Percentiles rank a stretch among this genome's conserved stretches.
These are phyloP conservation scores for Lepidurus apus DNA, from an alignment of 1,140 invertebrate species.

Conservation along the genomic window DNA sequence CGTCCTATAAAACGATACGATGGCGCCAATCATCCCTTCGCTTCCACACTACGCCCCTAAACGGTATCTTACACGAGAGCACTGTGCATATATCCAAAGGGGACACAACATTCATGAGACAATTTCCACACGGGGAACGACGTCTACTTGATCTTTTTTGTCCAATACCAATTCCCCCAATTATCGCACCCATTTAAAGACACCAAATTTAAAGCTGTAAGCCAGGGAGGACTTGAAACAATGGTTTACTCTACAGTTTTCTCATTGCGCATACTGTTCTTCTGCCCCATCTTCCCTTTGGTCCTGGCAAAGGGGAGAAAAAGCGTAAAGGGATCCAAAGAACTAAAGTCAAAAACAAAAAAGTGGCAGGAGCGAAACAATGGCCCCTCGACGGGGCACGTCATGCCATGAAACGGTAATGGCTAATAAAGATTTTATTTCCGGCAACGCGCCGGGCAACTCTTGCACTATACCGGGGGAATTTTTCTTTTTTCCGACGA, in stretches of 20 bases:
- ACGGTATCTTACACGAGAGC: no score
- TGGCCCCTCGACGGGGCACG: constrained; percentile 28
- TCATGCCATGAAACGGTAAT: constrained; percentile 31
- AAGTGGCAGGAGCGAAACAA: constrained; percentile 28
- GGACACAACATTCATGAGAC: no score
- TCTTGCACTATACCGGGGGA: not conserved
- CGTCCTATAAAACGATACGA: no score
- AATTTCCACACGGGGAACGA: no score
- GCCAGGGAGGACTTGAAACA: not conserved
- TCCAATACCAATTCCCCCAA: no score
- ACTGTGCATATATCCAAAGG: no score
- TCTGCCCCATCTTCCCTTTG: not conserved
- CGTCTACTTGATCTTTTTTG: no score
- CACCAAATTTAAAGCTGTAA: no score
- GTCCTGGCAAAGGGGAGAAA: not conserved
- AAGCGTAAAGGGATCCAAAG: not conserved
- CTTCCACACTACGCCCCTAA: no score
- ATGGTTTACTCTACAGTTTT: not conserved
- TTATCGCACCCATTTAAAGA: no score
- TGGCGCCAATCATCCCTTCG: no score
- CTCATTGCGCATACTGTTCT: not conserved
- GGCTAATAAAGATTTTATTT: constrained; percentile 33
- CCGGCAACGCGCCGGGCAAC: constrained; percentile 20
- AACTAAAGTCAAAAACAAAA: constrained; percentile 26
- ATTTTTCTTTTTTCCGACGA: not conserved